Base-by-base conservation (phyloP, 2,113 vertebrate species). In the Erythrolamprus reginae region DNA sequence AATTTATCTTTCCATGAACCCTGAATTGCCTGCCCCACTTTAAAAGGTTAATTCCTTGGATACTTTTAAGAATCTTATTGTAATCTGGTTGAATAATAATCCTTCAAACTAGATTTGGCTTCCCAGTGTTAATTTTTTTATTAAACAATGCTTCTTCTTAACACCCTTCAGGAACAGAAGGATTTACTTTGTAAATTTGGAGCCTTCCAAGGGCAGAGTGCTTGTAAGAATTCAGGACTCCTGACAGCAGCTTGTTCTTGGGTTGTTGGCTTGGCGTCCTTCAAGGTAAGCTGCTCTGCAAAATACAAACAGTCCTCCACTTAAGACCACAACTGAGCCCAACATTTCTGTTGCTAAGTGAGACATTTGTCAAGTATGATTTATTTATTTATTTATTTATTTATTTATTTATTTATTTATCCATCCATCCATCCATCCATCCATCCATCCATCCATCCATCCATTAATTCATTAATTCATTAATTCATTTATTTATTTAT, bases 61-160 rank as follows among this genome's bases (percentile, higher is more conserved):
- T 58, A 93, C 13, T 48, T 65, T 61, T 91, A 95, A 96, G 95
- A 93, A 94, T 95, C 92, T 94, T 94, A 89, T 55, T 84, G 52
- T 89, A 92, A 92, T 90, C 82, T 33, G 50, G 55, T 52, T 90
- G 12, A 42, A 70, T 90, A 90, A 89, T 90, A 90, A 90, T 89
- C 82, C 92, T 48, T 48, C 51, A 88, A 85, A 88, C 85, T 89
- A 90, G 89, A 90, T 47, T 28, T 51, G 65, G 52, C 55, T 90
- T 92, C 87, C 89, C 77, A 47, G 65, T 87, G 24, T 87, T 92
- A 88, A 92, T 87, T 61, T 89, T 89, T 87, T 48, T 38, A 65
- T 92, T 91, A 38, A 89, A 87, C 70, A 85, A 47, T 53, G 26
- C 52, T 33, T 65, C 52, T 33, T 65, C 53, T 88, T 33, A 33